Conservation (phyloP, 2,888 invertebrate genomes). For the Synergus umbraculus region DNA sequence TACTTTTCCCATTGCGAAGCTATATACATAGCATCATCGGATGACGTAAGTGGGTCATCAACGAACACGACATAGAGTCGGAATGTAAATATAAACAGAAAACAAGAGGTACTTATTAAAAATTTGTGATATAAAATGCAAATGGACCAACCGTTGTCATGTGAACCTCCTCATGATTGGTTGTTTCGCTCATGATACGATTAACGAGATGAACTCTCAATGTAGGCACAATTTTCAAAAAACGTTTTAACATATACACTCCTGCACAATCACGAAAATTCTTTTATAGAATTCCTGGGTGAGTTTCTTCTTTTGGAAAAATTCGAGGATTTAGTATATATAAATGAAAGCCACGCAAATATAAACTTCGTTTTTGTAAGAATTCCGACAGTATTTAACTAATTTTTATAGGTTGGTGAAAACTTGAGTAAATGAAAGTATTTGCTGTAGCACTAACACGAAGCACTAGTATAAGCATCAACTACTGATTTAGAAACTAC, state of each 20-base stretch:
- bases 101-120: not conserved
- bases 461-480: no score
- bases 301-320: not conserved
- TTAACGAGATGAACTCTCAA: slow-evolving; percentile 24
- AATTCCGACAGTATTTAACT: no score
- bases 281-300: not conserved
- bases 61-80: not conserved
- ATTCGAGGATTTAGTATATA: no score
- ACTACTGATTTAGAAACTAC: no score
- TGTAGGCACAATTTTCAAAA: slow-evolving; percentile 7
- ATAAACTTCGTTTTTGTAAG: no score
- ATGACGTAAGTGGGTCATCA: not conserved
- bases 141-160: slow-evolving; percentile 69
- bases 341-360: no score
- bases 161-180: slow-evolving; percentile 67
- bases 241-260: slow-evolving; percentile 15
- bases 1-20: not conserved
- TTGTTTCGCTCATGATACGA: slow-evolving; percentile 65
- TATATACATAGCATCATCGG: not conserved
- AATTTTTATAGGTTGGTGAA: no score
- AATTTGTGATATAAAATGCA: not conserved
- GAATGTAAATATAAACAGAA: slow-evolving; percentile 3
- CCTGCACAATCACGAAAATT: not conserved
- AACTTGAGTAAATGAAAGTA: no score
- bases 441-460: no score